Conservation (phyloP, 2,797 vertebrate species). For the Botia almorhae region DNA sequence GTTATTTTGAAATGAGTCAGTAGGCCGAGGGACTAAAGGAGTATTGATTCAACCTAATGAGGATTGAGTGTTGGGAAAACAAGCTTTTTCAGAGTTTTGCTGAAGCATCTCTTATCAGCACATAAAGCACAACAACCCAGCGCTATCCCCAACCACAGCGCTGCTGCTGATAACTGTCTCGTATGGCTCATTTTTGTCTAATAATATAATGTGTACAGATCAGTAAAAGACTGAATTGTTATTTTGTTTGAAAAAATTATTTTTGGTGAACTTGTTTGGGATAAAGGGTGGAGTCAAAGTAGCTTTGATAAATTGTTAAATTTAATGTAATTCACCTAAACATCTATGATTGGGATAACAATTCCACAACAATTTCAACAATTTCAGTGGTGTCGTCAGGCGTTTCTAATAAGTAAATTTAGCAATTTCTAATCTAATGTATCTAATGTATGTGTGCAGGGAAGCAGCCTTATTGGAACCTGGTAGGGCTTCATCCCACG, state of each 20-base stretch:
- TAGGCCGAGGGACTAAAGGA: slow-evolving; percentile 94
- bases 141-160: slow-evolving; percentile 4
- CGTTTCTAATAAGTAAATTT: not conserved
- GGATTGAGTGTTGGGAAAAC: slow-evolving; percentile 91
- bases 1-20: slow-evolving; percentile 98
- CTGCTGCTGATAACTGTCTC: slow-evolving; percentile 13
- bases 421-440: not conserved
- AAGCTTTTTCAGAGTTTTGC: slow-evolving; percentile 83
- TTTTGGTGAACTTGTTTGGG: not conserved
- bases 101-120: slow-evolving; percentile 79
- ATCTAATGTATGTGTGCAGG: not conserved
- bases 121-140: slow-evolving; percentile 61
- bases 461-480: not conserved
- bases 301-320: not conserved
- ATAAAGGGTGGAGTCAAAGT: not conserved
- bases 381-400: not conserved
- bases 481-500: not conserved
- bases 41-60: slow-evolving; percentile 99
- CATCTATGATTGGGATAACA: not conserved
- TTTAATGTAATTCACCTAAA: not conserved
- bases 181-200: slow-evolving; percentile 25
- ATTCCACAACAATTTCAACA: not conserved
- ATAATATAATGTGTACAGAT: slow-evolving; percentile 5
- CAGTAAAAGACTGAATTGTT: not conserved
- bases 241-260: too few relatives aligned